phyloP scores from a whole-genome alignment of 2,113 vertebrate genomes.

The Callopanchax toddi region DNA sequence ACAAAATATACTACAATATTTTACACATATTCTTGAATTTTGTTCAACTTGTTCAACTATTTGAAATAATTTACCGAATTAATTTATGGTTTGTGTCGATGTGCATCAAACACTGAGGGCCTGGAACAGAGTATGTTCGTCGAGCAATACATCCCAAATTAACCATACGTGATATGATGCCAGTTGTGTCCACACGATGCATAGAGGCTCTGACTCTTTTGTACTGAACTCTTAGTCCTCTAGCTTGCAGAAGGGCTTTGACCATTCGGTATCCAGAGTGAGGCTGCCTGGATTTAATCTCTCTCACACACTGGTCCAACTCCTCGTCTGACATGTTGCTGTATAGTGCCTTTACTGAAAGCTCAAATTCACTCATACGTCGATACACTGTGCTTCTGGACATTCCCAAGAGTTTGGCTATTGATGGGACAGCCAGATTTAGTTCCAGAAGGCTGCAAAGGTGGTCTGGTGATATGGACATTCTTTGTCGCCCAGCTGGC shows the following conservation, averaged over 20 bases:
- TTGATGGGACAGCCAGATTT: no score
- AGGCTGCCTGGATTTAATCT: constrained; percentile 24
- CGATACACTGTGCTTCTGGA: no score
- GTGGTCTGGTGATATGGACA: background rate
- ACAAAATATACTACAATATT: background rate
- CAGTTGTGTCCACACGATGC: constrained; percentile 25
- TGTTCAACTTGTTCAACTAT: no score
- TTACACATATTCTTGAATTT: background rate
- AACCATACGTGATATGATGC: constrained; percentile 9
- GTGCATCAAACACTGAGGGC: constrained; percentile 22
- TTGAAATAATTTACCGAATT: constrained; percentile 18
- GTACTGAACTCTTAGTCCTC: constrained; percentile 32
- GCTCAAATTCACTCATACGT: background rate
- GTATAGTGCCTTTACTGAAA: background rate
- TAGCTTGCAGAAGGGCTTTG: constrained; percentile 15
- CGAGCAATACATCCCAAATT: background rate
- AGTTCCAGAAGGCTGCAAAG: no score
- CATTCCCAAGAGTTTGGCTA: no score
- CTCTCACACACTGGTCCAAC: no score
- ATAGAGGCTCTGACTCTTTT: constrained; percentile 18
- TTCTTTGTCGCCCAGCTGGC: background rate
- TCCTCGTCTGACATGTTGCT: constrained; percentile 4
- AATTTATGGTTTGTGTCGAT: no score
- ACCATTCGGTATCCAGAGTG: constrained; percentile 25
- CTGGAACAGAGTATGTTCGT: constrained; percentile 19